Evolutionary conservation across 2,888 invertebrate species (phyloP).

Genomic region (Marronus borbonicus): DNA sequence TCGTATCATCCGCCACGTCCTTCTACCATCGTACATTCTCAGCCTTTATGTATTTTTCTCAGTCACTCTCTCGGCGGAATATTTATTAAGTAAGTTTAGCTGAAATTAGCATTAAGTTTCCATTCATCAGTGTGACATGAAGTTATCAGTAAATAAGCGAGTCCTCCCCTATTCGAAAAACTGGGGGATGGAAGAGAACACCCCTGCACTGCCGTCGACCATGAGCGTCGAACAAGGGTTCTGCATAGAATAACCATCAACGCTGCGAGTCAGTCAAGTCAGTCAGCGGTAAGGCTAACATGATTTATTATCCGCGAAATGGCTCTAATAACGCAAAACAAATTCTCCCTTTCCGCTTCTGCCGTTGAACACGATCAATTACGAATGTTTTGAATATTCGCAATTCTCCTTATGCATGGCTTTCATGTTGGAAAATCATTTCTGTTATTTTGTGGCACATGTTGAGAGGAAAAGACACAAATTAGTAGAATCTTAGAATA

Average conservation of each 20-base stretch:
- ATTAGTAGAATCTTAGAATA: no score
- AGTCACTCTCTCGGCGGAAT: slow-evolving; percentile 54
- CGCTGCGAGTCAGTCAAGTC: slow-evolving; percentile 46
- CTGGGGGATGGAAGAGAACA: slow-evolving; percentile 48
- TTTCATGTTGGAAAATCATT: no score
- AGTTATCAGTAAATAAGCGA: slow-evolving; percentile 70
- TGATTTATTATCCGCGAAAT: slow-evolving; percentile 64
- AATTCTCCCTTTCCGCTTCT: slow-evolving; percentile 55
- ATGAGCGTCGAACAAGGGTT: no score
- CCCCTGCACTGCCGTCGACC: slow-evolving; percentile 42
- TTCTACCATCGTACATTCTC: no score
- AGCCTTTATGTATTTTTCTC: slow-evolving; percentile 13
- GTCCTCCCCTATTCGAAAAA: slow-evolving; percentile 62
- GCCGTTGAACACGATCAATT: slow-evolving; percentile 37
- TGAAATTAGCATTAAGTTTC: slow-evolving; percentile 69
- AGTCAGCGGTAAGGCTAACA: slow-evolving; percentile 56
- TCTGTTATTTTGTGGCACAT: no score
- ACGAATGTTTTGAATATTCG: no score
- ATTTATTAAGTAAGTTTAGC: slow-evolving; percentile 68
- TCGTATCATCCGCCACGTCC: no score
- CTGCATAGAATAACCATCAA: slow-evolving; percentile 50
- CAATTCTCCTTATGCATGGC: no score
- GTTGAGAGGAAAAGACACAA: no score
- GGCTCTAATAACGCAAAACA: slow-evolving; percentile 61
- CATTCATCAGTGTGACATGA: slow-evolving; percentile 70